These are phyloP conservation scores for Menidia menidia DNA, from an alignment of 2,797 vertebrate genomes.

Conservation along the genomic window DNA sequence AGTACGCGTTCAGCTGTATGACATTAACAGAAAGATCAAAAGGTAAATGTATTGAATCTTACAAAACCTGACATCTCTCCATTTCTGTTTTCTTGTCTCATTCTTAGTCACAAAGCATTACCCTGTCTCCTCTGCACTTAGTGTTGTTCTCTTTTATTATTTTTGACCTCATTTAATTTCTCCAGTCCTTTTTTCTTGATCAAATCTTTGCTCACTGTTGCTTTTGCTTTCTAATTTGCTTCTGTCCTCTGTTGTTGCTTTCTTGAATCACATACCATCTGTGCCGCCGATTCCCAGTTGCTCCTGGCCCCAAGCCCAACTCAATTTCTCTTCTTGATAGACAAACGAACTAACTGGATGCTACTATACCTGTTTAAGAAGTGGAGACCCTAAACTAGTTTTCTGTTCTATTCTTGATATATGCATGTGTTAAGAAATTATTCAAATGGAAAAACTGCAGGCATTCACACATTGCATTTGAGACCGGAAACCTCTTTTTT, in stretches of 20 bases:
- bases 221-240: background rate
- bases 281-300: constrained; percentile 33
- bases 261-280: constrained; percentile 25
- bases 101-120: constrained; percentile 5
- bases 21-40: constrained; percentile 76
- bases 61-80: constrained; percentile 20
- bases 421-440: constrained; percentile 3
- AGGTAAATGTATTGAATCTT: constrained; percentile 62
- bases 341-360: constrained; percentile 43
- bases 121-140: constrained; percentile 10
- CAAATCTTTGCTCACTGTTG: constrained; percentile 21
- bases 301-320: constrained; percentile 56
- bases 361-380: constrained; percentile 19
- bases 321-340: constrained; percentile 63
- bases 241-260: constrained; percentile 17
- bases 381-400: constrained; percentile 4
- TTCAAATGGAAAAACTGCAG: background rate
- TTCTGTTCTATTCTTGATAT: background rate
- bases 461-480: background rate
- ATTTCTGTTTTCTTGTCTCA: constrained; percentile 14
- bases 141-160: constrained; percentile 17
- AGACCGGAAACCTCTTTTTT: background rate
- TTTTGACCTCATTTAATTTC: constrained; percentile 33
- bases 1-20: constrained; percentile 74
- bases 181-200: constrained; percentile 25